A percentile compares a stretch with the other conserved stretches of the same genome.
These are phyloP conservation scores for Acanthurus lineatus DNA, from an alignment of 2,797 vertebrate genomes.

Conservation along the genomic window DNA sequence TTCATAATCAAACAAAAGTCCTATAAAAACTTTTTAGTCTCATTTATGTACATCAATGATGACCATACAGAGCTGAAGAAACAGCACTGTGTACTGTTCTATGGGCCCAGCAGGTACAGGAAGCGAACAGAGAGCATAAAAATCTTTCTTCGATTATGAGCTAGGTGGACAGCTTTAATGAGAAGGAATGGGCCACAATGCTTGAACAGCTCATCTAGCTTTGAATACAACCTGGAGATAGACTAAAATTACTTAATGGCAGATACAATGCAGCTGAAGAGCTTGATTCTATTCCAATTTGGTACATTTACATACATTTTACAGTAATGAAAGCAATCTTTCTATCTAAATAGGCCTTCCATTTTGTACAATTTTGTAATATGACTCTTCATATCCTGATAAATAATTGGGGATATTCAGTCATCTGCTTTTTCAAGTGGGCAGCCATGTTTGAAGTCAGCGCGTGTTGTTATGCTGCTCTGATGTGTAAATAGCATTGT, in stretches of 20 bases:
- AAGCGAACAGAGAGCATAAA: background rate
- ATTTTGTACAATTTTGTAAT: conserved; percentile 49
- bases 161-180: background rate
- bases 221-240: background rate
- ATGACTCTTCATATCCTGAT: conserved; percentile 30
- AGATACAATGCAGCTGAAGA: conserved; percentile 2
- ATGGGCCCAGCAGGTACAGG: background rate
- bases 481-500: conserved; percentile 71
- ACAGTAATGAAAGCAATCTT: conserved; percentile 26
- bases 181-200: background rate
- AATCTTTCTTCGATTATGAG: background rate
- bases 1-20: background rate
- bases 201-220: background rate
- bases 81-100: background rate
- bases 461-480: conserved; percentile 36
- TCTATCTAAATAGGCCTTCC: conserved; percentile 4
- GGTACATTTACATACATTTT: conserved; percentile 45
- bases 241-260: conserved; percentile 3
- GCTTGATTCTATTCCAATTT: conserved; percentile 17
- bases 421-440: conserved; percentile 53
- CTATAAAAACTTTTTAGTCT: background rate
- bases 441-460: conserved; percentile 70
- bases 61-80: background rate
- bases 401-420: conserved; percentile 47
- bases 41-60: background rate